Conservation (phyloP, 2,888 invertebrate species). For the Gandaritis pyraliata region DNA sequence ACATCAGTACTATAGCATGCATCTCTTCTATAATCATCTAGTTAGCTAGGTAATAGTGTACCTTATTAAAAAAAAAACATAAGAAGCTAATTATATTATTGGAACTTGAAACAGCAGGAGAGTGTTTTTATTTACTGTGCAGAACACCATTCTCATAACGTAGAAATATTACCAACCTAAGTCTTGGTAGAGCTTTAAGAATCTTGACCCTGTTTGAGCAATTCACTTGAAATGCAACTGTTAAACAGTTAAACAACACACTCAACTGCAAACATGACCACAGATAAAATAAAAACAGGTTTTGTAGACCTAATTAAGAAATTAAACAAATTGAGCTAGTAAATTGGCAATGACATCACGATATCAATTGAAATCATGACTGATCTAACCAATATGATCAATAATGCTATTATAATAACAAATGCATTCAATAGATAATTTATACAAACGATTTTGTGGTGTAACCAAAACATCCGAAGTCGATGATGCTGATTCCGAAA, state of each 20-base stretch:
- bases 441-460: conserved; percentile 4
- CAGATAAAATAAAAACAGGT: conserved; percentile 14
- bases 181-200: not conserved
- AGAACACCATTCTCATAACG: too few relatives aligned
- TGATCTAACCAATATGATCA: conserved; percentile 11
- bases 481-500: not conserved
- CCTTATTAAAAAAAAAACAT: too few relatives aligned
- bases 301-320: conserved; percentile 7
- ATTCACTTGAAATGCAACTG: conserved; percentile 7
- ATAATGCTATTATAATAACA: conserved; percentile 6
- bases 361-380: conserved; percentile 10
- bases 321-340: conserved; percentile 20
- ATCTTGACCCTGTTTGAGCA: conserved; percentile 11
- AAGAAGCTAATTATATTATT: too few relatives aligned
- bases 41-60: too few relatives aligned
- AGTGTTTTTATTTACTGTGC: too few relatives aligned
- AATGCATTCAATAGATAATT: conserved; percentile 1
- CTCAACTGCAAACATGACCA: conserved; percentile 4
- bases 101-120: too few relatives aligned
- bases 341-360: conserved; percentile 25
- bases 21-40: too few relatives aligned
- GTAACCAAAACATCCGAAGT: not conserved
- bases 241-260: conserved; percentile 14
- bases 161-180: not conserved
- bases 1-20: too few relatives aligned